Evolutionary conservation across 1,140 invertebrate genomes (phyloP), one percentile per base, ranked within the genome.

Genomic region (Aporrectodea caliginosa): DNA sequence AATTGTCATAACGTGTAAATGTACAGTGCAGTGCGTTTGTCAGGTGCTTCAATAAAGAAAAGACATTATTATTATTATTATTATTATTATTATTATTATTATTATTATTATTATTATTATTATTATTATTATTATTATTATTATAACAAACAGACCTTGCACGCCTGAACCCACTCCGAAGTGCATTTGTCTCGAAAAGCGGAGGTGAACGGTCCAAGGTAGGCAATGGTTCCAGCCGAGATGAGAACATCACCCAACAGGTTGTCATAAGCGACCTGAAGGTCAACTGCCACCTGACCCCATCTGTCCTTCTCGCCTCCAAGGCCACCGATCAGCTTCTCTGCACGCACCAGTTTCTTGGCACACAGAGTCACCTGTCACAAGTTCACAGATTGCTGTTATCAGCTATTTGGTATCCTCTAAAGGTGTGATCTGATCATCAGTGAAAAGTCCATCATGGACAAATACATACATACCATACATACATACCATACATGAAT

Each of bases 141-240:
- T n/a, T n/a, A n/a, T n/a, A n/a, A n/a, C n/a, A n/a, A 69, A 76
- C 29, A 30, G 31, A 34, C 69, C 69, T 33, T 27, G 70, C 77
- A 82, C 32, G 83, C 80, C 72, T 77, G 79, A 0, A 86, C 78
- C 88, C 88, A 89, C 71, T 86, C 83, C 31, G 81, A 73, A 29
- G 84, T 82, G 85, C 88, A 86, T 16, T 81, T 81, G 29, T 90
- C 86, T 82, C 95, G 90, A 91, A 90, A 96, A 83, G 93, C 91
- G 77, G 92, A 92, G 16, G 94, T 96, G 84, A 96, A 97, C 2
- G 95, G 93, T 35, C 95, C 96, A 35, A 97, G 89, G 87, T 97
- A 98, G 1, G 95, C 94, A 12, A 97, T 93, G 0, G 96, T 91
- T 32, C 94, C 95, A n/a, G 94, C 92, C 14, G 94, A 93, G 43